Evolutionary conservation across 1,140 invertebrate species (phyloP), one percentile per base, ranked within the genome.

Genomic region (Diachasmimorpha longicaudata): DNA sequence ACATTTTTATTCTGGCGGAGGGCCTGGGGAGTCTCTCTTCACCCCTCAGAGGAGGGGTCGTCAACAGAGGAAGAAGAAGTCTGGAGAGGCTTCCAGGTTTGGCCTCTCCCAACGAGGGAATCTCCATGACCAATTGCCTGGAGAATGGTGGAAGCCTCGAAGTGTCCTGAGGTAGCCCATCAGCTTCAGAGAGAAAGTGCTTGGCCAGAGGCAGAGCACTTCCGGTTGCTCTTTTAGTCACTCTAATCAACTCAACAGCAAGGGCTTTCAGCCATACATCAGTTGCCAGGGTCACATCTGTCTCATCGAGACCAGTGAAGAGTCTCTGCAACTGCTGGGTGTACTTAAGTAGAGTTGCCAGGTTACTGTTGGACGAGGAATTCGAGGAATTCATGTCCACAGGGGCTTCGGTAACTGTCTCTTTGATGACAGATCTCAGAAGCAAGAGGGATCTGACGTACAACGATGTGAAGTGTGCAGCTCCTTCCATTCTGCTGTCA

Each of bases 51-150:
- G 81, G 70, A 3, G 82, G 81, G 1, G 82, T 83, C 16, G 87
- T 90, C 63, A 98, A 89, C n/a, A 97, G 88, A 0, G 96, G 95
- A 79, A 97, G 90, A 10, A 98, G 85, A 69, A 95, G 91, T 55
- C 95, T 91, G 10, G 95, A 94, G 8, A 98, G 92, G 1, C 93
- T 91, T n/a, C 93, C 94, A 8, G 97, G 95, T 87, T 97, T 97
- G 0, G 94, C 93, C 81, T 97, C 96, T 46, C 94, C 93, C 42
- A 96, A 89, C 13, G 91, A 90, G 37, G 93, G 92, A 78, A 98
- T 88, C 81, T 96, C 94, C 79, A 93, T 91, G 78, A 97, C 93
- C 8, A 98, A 89, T 42, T 93, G 90, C 19, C 92, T 90, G 0
- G 96, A 96, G 82, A 98, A 98, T 25, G 92, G 90, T 8, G 87